A percentile compares a stretch with the other conserved stretches of the same genome.
These are phyloP conservation scores for Drosophila subpulchrella DNA, from an alignment of 1,140 invertebrate genomes.

Conservation along the genomic window DNA sequence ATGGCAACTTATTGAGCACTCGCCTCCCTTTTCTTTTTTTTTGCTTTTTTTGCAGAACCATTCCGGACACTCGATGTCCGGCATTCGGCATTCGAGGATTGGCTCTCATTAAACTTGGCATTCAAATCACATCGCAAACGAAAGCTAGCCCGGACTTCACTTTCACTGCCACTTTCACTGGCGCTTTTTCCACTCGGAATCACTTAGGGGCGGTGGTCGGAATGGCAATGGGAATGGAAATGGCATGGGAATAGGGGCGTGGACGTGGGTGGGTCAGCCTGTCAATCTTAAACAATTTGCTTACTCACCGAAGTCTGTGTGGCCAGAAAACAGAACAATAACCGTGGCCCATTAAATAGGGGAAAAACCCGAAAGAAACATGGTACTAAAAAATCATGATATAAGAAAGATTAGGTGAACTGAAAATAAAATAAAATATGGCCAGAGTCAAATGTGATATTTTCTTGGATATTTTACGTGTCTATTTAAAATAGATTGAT, in stretches of 20 bases:
- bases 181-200: slow-evolving; percentile 10
- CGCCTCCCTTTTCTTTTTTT: not conserved
- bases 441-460: not conserved
- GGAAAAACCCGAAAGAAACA: slow-evolving; percentile 24
- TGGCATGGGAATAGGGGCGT: not conserved
- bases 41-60: not conserved
- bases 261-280: slow-evolving; percentile 31
- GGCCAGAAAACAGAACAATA: slow-evolving; percentile 48
- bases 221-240: not conserved
- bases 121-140: slow-evolving; percentile 65
- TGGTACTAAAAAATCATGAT: not conserved
- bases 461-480: too few relatives aligned
- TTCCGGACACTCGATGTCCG: slow-evolving; percentile 21
- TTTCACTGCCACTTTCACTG: slow-evolving; percentile 18
- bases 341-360: slow-evolving; percentile 28
- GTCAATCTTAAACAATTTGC: slow-evolving; percentile 73
- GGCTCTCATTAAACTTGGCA: slow-evolving; percentile 57
- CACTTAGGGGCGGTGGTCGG: slow-evolving; percentile 3
- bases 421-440: not conserved
- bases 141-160: slow-evolving; percentile 16
- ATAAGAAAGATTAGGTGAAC: not conserved
- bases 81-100: slow-evolving; percentile 28
- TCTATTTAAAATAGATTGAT: not conserved
- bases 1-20: slow-evolving; percentile 61
- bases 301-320: slow-evolving; percentile 64